phyloP scores from a whole-genome alignment of 2,888 invertebrate genomes.

The Napeogenes inachia region DNA sequence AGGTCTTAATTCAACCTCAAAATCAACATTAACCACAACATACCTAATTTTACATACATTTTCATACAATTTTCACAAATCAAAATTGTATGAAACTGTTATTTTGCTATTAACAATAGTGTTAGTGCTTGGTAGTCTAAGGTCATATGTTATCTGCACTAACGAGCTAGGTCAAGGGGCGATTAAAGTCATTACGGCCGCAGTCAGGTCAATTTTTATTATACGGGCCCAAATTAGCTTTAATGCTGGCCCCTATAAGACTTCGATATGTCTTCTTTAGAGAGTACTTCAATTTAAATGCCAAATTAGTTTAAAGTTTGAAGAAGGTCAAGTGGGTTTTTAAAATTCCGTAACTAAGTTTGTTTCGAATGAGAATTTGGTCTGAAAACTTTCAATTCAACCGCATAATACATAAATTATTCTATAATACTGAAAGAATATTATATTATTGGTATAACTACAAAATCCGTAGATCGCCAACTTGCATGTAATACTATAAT shows the following conservation, averaged over 20 bases:
- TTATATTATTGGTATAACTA: too few relatives aligned
- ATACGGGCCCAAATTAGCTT: conserved; percentile 54
- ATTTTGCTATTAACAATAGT: not conserved
- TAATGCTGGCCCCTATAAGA: conserved; percentile 57
- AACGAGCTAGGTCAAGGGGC: conserved; percentile 45
- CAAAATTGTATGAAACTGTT: too few relatives aligned
- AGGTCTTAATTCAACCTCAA: too few relatives aligned
- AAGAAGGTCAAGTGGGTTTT: not conserved
- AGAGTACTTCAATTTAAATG: conserved; percentile 18
- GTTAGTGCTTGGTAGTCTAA: not conserved
- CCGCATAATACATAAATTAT: too few relatives aligned
- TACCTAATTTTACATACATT: too few relatives aligned
- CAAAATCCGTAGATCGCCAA: too few relatives aligned
- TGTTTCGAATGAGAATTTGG: too few relatives aligned
- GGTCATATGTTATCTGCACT: conserved; percentile 12
- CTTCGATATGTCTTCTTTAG: conserved; percentile 32
- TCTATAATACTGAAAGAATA: too few relatives aligned
- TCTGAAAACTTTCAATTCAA: too few relatives aligned
- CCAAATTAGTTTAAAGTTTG: not conserved
- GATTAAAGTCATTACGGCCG: conserved; percentile 40
- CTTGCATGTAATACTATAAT: not conserved
- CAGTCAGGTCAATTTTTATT: conserved; percentile 49
- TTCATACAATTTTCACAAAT: too few relatives aligned
- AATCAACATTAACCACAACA: too few relatives aligned
- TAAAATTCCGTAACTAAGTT: not conserved